Base-by-base conservation (phyloP, 2,888 invertebrate genomes). In the Argyresthia goedartella region DNA sequence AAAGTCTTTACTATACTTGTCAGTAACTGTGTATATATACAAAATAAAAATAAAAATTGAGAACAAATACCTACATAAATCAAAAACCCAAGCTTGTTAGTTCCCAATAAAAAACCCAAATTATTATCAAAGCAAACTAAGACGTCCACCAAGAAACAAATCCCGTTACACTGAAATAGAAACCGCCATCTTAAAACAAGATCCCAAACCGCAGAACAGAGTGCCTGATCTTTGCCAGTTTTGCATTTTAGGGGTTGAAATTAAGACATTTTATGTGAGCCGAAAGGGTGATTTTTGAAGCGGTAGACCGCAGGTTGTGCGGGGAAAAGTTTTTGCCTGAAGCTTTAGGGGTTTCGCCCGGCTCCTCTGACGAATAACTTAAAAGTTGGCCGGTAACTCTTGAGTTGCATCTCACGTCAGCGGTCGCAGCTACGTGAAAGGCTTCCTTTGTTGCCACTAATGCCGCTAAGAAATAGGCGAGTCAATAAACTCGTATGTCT, bases 241-340 rank as follows among this genome's bases (percentile, higher is more conserved):
- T 44, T 15, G 15, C 44, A n/a, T 44, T 44, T 16, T 15, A 9
- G 8, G 44, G 14, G 44, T 8, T 44, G 15, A 44, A 44, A 44
- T 44, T 16, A 8, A 44, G 44, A 14, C 44, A 15, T 44, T 44
- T 9, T 4, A 9, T 10, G 14, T 14, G 9, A 44, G 16, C 14
- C 9, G 42, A 44, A 44, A 35, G 47, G 44, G 54, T 48, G 50
- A 54, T 52, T 53, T 53, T 72, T 70, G 70, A 64, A 67, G 67
- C 66, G 69, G 68, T 60, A 61, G 61, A 69, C 72, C 70, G 57
- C 72, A 64, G 50, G 59, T 64, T 68, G 69, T 63, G 67, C 58
- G 56, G 67, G 64, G 51, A 59, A 61, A 67, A 67, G 65, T 62
- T 60, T 59, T 56, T 52, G 39, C 36, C 3, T 25, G 25, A 25